A percentile compares a stretch with the other conserved stretches of the same genome.
Conservation (phyloP, 30 jellyfish, hydroid and myxozoan genomes). For the Phacellophora camtschatica region DNA sequence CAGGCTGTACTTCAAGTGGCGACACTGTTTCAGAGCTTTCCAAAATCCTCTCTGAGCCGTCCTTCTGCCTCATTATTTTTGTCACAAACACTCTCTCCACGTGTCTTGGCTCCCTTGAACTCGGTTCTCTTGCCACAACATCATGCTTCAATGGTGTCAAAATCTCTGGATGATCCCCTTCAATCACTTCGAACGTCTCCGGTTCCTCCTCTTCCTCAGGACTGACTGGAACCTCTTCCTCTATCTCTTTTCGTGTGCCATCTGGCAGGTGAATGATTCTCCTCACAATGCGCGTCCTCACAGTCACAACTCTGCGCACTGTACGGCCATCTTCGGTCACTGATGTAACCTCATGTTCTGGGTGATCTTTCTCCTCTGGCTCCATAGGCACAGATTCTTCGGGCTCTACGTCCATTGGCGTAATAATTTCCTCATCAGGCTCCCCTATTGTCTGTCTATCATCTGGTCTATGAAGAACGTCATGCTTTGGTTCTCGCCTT, state of each 20-base stretch:
- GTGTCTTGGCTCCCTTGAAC: slow-evolving; percentile 56
- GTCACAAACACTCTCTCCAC: slow-evolving; percentile 77
- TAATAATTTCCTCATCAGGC: background rate
- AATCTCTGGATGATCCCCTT: background rate
- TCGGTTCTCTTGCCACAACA: background rate
- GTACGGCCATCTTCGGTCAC: slow-evolving; percentile 51
- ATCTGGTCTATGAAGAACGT: background rate
- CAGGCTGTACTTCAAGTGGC: slow-evolving; percentile 68
- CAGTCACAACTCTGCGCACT: slow-evolving; percentile 62
- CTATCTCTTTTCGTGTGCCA: slow-evolving; percentile 78
- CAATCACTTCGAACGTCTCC: background rate
- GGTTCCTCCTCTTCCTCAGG: slow-evolving; percentile 42
- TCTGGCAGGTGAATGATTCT: slow-evolving; percentile 79
- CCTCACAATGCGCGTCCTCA: slow-evolving; percentile 70
- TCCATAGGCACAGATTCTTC: background rate
- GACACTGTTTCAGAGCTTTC: slow-evolving; percentile 80
- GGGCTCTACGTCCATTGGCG: slow-evolving; percentile 37
- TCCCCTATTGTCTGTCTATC: background rate
- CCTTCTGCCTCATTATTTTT: slow-evolving; percentile 72
- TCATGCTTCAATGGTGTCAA: background rate
- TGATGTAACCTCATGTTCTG: background rate
- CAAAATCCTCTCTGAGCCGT: slow-evolving; percentile 70
- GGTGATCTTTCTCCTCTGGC: background rate
- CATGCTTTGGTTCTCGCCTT: slow-evolving; percentile 1
- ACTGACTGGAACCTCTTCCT: slow-evolving; percentile 74